phyloP scores from a whole-genome alignment of 2,113 vertebrate genomes.

The Ochotona curzoniae region DNA sequence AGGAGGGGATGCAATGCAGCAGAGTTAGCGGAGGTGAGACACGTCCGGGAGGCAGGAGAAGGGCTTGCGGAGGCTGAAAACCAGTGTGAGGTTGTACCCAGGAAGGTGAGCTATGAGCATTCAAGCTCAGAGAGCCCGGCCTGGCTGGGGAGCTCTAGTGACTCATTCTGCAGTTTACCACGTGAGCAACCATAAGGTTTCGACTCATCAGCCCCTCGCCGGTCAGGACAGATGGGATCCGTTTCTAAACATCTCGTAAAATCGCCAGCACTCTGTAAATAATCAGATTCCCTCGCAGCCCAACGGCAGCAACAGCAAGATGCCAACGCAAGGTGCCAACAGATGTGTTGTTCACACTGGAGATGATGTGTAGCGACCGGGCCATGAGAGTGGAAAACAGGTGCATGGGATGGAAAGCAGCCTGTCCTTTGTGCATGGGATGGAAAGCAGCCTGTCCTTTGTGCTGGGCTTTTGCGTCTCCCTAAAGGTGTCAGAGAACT shows the following conservation, averaged over 20 bases:
- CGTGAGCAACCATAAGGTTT: accelerated
- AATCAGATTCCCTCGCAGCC: not conserved
- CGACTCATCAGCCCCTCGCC: too few relatives aligned
- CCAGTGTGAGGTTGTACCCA: not conserved
- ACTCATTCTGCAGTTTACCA: not conserved
- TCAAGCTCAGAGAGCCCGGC: not conserved
- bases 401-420: not conserved
- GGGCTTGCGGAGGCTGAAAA: too few relatives aligned
- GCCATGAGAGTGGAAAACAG: accelerated
- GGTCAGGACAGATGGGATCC: not conserved
- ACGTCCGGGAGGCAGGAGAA: too few relatives aligned
- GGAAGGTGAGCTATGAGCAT: not conserved
- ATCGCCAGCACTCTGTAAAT: not conserved
- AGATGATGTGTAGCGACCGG: not conserved
- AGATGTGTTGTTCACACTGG: not conserved
- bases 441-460: too few relatives aligned
- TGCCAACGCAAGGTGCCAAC: not conserved
- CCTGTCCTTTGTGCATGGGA: too few relatives aligned
- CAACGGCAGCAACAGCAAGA: not conserved
- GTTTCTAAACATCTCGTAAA: not conserved
- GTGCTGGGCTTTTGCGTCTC: too few relatives aligned
- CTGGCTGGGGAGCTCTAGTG: not conserved
- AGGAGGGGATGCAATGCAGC: not conserved
- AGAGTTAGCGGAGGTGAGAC: not conserved
- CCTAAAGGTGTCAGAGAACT: not conserved